Evolutionary conservation across 2,888 invertebrate genomes (phyloP), one percentile per base, ranked within the genome.

Genomic region (Lamellibrachia satsuma): DNA sequence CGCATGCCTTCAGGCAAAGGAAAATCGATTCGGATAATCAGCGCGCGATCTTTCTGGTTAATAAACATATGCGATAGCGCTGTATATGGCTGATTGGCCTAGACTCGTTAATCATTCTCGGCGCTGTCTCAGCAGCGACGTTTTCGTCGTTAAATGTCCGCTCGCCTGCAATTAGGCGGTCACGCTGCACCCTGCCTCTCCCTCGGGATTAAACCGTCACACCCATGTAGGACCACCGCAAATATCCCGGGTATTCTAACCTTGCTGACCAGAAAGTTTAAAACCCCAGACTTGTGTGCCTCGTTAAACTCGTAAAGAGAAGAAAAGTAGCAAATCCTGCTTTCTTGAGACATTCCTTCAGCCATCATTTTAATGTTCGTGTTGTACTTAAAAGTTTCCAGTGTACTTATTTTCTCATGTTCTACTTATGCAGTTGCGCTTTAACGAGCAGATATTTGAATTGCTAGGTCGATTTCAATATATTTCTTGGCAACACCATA

Each of bases 41-140:
- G 75, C 75, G 75, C 75, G 75, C 75, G 22, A 75, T 75, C 75
- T 75, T 75, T 22, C 75, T 22, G n/a, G 75, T 75, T 75, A 75
- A 75, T 75, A 75, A 75, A 75, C 75, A 75, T 75, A 75, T 75
- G 75, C 75, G 75, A 75, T 75, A 75, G 75, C 75, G 75, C 15
- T n/a, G 75, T 75, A 15, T 22, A 75, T 22, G 75, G 22, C 75
- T n/a, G 75, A 75, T 22, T 75, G 75, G n/a, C 75, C 6, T 22
- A 3, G 75, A 15, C 75, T 75, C 75, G 6, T 75, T 22, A 75
- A 75, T 75, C 75, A 75, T 75, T 75, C 22, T 22, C 1, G 22
- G n/a, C 22, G 75, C 22, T 11, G 15, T 75, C 75, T 75, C 75
- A n/a, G 22, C 75, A 15, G 75, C n/a, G 75, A 75, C 75, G 75